These are phyloP conservation scores for Phalera bucephala DNA, from an alignment of 2,888 invertebrate species.

Conservation along the genomic window DNA sequence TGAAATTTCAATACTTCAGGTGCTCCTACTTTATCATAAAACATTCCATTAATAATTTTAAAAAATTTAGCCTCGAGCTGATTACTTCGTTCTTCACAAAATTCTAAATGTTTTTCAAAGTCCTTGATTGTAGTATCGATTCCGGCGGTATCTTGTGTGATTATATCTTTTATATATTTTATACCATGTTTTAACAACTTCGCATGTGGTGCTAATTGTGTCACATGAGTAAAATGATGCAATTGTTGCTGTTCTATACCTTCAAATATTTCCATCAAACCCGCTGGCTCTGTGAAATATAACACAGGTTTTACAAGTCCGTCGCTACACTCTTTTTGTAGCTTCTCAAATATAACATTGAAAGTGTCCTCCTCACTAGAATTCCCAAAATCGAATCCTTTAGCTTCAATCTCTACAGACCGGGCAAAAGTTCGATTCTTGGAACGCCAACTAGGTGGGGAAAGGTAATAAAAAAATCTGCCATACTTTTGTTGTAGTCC, in stretches of 20 bases:
- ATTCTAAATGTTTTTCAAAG: constrained; percentile 50
- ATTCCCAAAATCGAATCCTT: constrained; percentile 65
- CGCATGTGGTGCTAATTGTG: constrained; percentile 79
- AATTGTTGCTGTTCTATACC: constrained; percentile 85
- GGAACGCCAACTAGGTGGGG: constrained; percentile 84
- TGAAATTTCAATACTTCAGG: constrained; percentile 81
- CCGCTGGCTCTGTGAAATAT: constrained; percentile 80
- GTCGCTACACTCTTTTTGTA: constrained; percentile 69
- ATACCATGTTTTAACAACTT: constrained; percentile 74
- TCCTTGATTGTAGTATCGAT: constrained; percentile 47
- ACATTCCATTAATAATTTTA: constrained; percentile 79
- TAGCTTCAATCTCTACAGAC: constrained; percentile 70
- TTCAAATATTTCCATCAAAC: constrained; percentile 82
- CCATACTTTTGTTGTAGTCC: constrained; percentile 85
- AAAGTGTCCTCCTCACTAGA: constrained; percentile 66
- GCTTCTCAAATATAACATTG: constrained; percentile 61
- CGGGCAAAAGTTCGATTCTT: constrained; percentile 76
- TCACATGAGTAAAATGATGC: constrained; percentile 84
- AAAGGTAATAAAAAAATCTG: constrained; percentile 86
- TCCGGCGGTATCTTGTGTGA: constrained; percentile 50
- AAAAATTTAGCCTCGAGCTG: constrained; percentile 79
- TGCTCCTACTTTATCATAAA: constrained; percentile 81
- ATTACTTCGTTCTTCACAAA: constrained; percentile 75
- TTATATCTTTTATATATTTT: constrained; percentile 61
- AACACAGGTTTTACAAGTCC: constrained; percentile 74